Evolutionary conservation across 2,888 invertebrate species (phyloP).

Genomic region (Fabriciana adippe): DNA sequence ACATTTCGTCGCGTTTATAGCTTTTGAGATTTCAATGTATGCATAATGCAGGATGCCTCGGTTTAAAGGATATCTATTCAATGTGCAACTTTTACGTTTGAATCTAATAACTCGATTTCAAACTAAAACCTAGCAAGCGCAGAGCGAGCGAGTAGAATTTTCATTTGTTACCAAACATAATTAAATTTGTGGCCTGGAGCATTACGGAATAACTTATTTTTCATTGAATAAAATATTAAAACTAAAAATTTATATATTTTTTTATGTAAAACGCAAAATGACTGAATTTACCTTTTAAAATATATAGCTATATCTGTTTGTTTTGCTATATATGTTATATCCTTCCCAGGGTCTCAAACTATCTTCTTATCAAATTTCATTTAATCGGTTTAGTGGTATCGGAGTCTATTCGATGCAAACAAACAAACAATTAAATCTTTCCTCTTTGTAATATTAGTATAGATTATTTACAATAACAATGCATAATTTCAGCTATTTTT

Average conservation of each 20-base stretch:
- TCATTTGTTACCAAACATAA: conserved; percentile 24
- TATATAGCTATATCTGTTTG: too few species aligned
- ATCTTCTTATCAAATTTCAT: too few species aligned
- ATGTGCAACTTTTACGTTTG: conserved; percentile 23
- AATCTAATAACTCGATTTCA: conserved; percentile 33
- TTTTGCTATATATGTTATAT: too few species aligned
- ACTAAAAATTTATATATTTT: background rate
- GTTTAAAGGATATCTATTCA: conserved; percentile 24
- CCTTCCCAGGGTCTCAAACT: too few species aligned
- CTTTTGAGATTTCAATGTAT: background rate
- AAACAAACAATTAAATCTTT: too few species aligned
- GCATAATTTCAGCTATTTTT: too few species aligned
- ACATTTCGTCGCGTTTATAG: background rate
- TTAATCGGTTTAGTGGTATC: too few species aligned
- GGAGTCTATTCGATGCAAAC: too few species aligned
- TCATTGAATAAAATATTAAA: background rate
- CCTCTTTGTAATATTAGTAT: too few species aligned
- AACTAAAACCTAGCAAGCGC: conserved; percentile 33
- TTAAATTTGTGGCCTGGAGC: conserved; percentile 24
- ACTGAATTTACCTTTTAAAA: too few species aligned
- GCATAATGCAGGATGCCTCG: conserved; percentile 7
- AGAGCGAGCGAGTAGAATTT: conserved; percentile 27
- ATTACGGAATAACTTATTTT: conserved; percentile 19
- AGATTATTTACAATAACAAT: too few species aligned
- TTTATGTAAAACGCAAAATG: too few species aligned